Evolutionary conservation across 2,797 vertebrate genomes (phyloP).

Genomic region (Trichosurus vulpecula): DNA sequence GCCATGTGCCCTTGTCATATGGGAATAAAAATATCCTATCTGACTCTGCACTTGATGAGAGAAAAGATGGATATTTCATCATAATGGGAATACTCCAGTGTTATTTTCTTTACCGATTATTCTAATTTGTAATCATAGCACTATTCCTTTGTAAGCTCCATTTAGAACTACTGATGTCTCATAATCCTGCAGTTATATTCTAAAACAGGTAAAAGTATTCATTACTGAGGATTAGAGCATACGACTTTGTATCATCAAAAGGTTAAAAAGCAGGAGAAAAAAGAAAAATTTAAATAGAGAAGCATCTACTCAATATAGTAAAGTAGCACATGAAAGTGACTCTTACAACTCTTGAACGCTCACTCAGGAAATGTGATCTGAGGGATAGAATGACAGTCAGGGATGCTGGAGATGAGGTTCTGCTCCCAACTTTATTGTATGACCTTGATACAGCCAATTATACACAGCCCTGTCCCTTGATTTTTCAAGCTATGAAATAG

Average conservation of each 20-base stretch:
- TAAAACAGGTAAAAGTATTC: conserved; percentile 44
- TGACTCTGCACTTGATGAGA: accelerated
- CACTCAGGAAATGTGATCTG: background rate
- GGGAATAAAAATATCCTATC: background rate
- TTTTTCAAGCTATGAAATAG: background rate
- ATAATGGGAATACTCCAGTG: accelerated
- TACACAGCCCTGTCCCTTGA: background rate
- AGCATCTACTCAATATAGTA: background rate
- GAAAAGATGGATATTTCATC: accelerated
- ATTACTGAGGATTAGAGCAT: conserved; percentile 35
- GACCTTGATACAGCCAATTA: conserved; percentile 49
- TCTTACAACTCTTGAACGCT: background rate
- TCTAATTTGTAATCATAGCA: accelerated
- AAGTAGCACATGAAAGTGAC: background rate
- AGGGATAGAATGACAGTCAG: accelerated
- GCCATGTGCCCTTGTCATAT: background rate
- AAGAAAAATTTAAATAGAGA: background rate
- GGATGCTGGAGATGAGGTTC: accelerated
- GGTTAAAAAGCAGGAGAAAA: conserved; percentile 1
- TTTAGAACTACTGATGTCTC: conserved; percentile 40
- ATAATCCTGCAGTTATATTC: accelerated
- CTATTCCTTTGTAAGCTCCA: background rate
- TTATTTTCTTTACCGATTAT: background rate
- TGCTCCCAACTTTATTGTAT: background rate
- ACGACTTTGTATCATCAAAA: conserved; percentile 38